Evolutionary conservation across 2,797 vertebrate species (phyloP).

Genomic region (Rhinoraja longicauda): DNA sequence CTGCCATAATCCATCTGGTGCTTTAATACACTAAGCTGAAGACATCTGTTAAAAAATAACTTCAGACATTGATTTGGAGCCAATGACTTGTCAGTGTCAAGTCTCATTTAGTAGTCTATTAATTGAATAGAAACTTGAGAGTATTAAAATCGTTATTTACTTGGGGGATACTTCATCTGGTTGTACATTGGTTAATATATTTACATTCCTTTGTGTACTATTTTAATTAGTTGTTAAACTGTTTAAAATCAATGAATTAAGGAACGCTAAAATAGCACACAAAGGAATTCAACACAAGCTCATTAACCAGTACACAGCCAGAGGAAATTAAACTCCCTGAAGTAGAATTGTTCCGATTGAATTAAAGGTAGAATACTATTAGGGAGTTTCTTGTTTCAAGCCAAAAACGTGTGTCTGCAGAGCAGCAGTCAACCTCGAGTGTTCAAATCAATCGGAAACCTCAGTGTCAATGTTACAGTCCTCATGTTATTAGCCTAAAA

Average conservation of each 20-base stretch:
- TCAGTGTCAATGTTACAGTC: neutral
- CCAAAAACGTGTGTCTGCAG: no score
- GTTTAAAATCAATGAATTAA: constrained; percentile 18
- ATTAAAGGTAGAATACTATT: constrained; percentile 11
- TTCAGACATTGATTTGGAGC: constrained; percentile 1
- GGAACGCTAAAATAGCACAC: neutral
- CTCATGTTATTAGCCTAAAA: neutral
- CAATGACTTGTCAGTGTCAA: neutral
- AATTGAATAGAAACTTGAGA: constrained; percentile 3
- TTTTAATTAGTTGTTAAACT: constrained; percentile 15
- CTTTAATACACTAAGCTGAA: neutral
- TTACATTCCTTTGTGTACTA: neutral
- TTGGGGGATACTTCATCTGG: neutral
- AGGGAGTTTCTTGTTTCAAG: neutral
- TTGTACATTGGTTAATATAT: neutral
- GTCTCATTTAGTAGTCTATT: neutral
- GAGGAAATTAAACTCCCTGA: neutral
- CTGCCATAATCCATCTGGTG: neutral
- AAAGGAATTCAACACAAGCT: neutral
- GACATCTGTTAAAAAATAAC: neutral
- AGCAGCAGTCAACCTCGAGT: neutral
- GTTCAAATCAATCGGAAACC: neutral
- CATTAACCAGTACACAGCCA: neutral
- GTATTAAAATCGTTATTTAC: neutral
- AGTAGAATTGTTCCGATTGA: neutral